Conservation (phyloP, 2,113 vertebrate species). For the Lichenostomus cassidix region DNA sequence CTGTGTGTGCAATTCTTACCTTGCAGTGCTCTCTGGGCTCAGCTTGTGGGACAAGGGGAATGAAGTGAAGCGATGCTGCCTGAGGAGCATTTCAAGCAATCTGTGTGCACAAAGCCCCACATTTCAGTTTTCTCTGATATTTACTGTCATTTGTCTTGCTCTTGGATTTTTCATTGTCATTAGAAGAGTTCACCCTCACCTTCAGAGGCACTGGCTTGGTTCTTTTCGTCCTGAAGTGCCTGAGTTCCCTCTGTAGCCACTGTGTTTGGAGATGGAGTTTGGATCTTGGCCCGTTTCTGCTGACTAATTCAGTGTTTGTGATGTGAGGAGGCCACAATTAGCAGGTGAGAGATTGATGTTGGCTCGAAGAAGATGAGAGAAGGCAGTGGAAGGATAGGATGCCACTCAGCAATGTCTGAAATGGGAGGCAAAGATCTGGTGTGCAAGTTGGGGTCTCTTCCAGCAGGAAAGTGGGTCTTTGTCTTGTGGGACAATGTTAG, state of each 20-base stretch:
- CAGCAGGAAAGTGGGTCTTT: neutral
- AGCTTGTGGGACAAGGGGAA: neutral
- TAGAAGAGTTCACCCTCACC: neutral
- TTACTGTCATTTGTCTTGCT: neutral
- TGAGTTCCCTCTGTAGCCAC: neutral
- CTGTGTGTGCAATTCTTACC: neutral
- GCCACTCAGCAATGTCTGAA: neutral
- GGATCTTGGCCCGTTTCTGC: neutral
- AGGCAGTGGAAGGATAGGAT: neutral
- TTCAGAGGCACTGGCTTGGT: neutral
- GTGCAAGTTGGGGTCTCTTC: neutral
- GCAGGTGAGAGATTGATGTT: neutral
- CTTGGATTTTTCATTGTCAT: neutral
- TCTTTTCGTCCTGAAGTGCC: neutral
- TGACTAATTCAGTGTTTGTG: neutral
- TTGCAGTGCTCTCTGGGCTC: neutral
- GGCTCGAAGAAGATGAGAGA: neutral
- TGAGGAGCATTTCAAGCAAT: neutral
- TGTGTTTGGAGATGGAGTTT: neutral
- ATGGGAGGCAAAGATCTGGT: neutral
- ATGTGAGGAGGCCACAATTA: neutral
- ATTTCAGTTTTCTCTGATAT: neutral
- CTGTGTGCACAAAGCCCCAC: neutral
- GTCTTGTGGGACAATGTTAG: neutral
- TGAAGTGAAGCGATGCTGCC: neutral